Evolutionary conservation across 2,797 vertebrate genomes (phyloP).

Genomic region (Glyptemys insculpta): DNA sequence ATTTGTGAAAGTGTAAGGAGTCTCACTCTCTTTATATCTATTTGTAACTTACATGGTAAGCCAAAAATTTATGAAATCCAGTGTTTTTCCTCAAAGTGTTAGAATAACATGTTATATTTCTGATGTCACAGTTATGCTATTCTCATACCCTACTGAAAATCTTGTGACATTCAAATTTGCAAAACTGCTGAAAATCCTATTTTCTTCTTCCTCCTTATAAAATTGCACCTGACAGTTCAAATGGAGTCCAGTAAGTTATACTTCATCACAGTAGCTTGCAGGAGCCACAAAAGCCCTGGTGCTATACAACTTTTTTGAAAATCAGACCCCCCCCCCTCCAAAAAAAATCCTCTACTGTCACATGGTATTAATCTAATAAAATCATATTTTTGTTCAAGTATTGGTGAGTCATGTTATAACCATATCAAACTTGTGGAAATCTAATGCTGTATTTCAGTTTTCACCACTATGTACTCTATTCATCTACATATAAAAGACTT

Average conservation of each 20-base stretch:
- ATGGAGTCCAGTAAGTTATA: neutral
- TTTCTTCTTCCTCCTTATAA: neutral
- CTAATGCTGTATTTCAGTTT: neutral
- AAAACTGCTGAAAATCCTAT: neutral
- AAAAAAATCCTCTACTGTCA: neutral
- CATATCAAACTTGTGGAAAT: neutral
- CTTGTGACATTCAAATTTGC: neutral
- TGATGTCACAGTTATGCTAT: neutral
- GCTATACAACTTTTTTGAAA: constrained; percentile 23
- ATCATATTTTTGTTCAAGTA: neutral
- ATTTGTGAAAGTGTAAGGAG: neutral
- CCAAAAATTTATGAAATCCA: neutral
- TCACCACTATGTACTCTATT: neutral
- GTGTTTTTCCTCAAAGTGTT: neutral
- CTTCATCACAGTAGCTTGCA: neutral
- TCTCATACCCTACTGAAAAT: constrained; percentile 19
- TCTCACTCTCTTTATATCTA: neutral
- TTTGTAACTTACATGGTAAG: neutral
- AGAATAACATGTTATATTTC: constrained; percentile 12
- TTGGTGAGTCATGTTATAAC: neutral
- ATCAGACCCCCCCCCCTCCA: neutral
- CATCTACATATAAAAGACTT: rapidly evolving
- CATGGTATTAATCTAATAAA: neutral
- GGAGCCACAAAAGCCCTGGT: neutral
- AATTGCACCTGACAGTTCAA: neutral